Conservation (phyloP, 2,113 vertebrate species). For the Origma solitaria region DNA sequence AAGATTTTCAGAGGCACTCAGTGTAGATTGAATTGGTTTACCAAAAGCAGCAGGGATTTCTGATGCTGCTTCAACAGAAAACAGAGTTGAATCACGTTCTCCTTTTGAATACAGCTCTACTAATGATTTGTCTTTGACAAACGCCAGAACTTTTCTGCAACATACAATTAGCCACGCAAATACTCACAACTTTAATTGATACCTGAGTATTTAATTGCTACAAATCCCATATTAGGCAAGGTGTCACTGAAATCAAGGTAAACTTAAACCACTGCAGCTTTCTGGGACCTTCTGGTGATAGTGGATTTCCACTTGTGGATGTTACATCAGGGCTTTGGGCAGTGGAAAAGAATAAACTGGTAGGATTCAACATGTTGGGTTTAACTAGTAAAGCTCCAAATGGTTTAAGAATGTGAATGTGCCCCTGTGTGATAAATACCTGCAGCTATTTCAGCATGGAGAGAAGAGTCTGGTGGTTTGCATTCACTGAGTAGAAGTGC, state of each 20-base stretch:
- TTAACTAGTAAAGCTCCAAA: background rate
- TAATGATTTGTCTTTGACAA: background rate
- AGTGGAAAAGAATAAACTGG: background rate
- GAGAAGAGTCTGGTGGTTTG: background rate
- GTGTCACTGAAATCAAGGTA: background rate
- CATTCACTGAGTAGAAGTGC: background rate
- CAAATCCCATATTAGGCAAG: background rate
- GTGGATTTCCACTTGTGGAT: background rate
- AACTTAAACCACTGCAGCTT: background rate
- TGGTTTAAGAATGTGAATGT: background rate
- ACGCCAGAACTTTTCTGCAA: background rate
- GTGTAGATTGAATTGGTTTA: background rate
- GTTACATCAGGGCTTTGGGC: background rate
- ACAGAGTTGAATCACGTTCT: background rate
- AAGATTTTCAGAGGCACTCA: background rate
- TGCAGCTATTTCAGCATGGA: background rate
- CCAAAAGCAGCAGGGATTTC: background rate
- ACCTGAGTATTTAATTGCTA: background rate
- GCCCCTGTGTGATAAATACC: background rate
- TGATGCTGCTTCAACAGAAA: background rate
- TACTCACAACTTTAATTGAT: background rate
- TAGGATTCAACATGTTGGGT: fast-evolving
- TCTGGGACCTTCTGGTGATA: background rate
- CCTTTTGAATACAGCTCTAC: background rate
- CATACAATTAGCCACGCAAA: background rate